Evolutionary conservation across 2,113 vertebrate genomes (phyloP).

Genomic region (Sciurus niger): DNA sequence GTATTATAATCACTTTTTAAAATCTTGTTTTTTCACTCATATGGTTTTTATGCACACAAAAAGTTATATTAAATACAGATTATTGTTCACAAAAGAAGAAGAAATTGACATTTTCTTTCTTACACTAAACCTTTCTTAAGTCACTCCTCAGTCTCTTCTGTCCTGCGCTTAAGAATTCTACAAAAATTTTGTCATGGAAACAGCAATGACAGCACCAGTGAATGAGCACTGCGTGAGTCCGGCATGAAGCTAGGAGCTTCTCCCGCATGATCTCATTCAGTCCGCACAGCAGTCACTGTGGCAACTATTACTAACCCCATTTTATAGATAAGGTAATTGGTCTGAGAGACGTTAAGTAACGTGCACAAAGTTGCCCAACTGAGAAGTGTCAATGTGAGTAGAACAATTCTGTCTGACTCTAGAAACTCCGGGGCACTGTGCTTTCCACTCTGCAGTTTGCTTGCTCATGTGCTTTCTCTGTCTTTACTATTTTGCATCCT

Average conservation of each 20-base stretch:
- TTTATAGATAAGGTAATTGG: not conserved
- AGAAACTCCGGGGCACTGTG: not conserved
- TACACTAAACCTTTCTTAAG: not conserved
- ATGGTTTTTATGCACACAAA: slow-evolving; percentile 75
- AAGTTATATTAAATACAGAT: slow-evolving; percentile 76
- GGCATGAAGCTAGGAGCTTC: not conserved
- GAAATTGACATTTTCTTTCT: not conserved
- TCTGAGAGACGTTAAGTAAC: not conserved
- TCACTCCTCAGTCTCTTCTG: not conserved
- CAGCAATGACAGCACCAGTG: not conserved
- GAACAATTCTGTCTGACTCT: not conserved
- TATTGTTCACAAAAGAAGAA: slow-evolving; percentile 54
- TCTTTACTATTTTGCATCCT: not conserved
- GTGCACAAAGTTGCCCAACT: not conserved
- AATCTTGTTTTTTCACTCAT: slow-evolving; percentile 63
- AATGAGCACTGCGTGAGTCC: not conserved
- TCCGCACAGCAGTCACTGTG: not conserved
- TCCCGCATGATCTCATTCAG: not conserved
- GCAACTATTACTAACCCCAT: not conserved
- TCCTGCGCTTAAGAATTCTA: not conserved
- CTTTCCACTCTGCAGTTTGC: not conserved
- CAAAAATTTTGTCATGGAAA: not conserved
- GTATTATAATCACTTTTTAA: slow-evolving; percentile 81
- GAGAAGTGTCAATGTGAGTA: not conserved
- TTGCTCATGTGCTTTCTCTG: not conserved